phyloP scores from a whole-genome alignment of 2,888 invertebrate species.

The Gastracanthus pulcherrimus region DNA sequence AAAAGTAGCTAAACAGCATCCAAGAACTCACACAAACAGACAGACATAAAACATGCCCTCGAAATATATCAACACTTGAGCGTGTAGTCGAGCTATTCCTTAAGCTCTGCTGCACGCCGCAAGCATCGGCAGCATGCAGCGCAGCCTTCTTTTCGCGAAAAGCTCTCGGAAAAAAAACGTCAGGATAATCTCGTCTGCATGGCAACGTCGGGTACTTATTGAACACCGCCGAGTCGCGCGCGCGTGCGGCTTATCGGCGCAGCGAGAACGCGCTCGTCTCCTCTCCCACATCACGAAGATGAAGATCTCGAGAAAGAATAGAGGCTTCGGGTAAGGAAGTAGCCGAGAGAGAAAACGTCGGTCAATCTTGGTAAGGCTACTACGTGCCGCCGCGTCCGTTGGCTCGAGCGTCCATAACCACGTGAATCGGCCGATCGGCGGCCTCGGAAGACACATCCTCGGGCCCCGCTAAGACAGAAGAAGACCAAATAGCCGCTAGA shows the following conservation, averaged over 20 bases:
- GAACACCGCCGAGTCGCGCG: constrained; percentile 15
- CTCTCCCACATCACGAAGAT: background rate
- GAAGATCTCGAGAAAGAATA: background rate
- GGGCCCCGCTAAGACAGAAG: background rate
- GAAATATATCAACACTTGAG: background rate
- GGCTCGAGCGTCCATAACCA: too few species aligned
- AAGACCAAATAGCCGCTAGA: background rate
- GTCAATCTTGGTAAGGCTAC: constrained; percentile 10
- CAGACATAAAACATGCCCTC: background rate
- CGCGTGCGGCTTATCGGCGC: constrained; percentile 31
- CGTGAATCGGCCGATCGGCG: constrained; percentile 23
- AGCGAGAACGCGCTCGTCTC: background rate
- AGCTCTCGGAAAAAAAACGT: background rate
- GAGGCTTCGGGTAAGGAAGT: background rate
- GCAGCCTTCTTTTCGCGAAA: background rate
- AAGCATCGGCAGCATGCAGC: background rate
- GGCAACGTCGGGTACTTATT: constrained; percentile 44
- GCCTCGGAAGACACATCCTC: background rate
- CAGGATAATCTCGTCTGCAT: constrained; percentile 44
- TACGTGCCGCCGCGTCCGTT: constrained; percentile 42
- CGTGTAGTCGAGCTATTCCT: background rate
- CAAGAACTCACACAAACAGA: background rate
- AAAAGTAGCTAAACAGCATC: background rate
- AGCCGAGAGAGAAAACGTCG: constrained; percentile 26
- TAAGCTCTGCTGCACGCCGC: background rate